These are phyloP conservation scores for Arothron firmamentum DNA, from an alignment of 2,113 vertebrate species.

Conservation along the genomic window DNA sequence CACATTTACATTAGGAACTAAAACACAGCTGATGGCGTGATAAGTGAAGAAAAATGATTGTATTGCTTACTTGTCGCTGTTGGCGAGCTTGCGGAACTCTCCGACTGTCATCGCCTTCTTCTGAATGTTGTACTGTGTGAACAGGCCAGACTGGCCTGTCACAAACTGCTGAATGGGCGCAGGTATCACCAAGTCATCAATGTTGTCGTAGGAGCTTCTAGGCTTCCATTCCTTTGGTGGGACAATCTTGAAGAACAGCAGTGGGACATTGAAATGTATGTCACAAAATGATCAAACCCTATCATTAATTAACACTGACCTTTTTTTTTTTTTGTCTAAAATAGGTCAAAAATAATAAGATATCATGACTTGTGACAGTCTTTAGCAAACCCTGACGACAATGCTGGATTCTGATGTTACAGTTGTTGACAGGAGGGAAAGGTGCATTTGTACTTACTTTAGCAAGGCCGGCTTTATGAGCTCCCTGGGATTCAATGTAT, in stretches of 20 bases:
- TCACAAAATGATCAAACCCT: no score
- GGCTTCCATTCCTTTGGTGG: slow-evolving; percentile 97
- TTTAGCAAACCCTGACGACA: not conserved
- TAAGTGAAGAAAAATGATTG: not conserved
- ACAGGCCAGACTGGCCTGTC: slow-evolving; percentile 95
- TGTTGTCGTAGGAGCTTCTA: slow-evolving; percentile 86
- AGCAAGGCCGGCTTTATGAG: slow-evolving; percentile 89
- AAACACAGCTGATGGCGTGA: not conserved
- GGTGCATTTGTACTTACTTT: slow-evolving; percentile 75
- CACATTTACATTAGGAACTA: not conserved
- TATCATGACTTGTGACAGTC: not conserved
- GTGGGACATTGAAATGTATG: not conserved
- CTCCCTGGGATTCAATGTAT: slow-evolving; percentile 91
- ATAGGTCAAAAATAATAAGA: not conserved
- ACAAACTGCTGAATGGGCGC: slow-evolving; percentile 97
- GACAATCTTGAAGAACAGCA: slow-evolving; percentile 78
- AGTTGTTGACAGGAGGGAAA: not conserved
- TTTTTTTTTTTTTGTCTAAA: not conserved
- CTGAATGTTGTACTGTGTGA: slow-evolving; percentile 98
- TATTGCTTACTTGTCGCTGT: slow-evolving; percentile 87
- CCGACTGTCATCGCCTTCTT: slow-evolving; percentile 94
- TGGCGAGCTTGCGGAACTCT: slow-evolving; percentile 90
- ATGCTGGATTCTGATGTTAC: not conserved
- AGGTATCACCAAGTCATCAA: slow-evolving; percentile 91
- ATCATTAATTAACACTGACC: no score